Conservation (phyloP, 2,888 invertebrate genomes). For the Chrysopilus asiliformis region DNA sequence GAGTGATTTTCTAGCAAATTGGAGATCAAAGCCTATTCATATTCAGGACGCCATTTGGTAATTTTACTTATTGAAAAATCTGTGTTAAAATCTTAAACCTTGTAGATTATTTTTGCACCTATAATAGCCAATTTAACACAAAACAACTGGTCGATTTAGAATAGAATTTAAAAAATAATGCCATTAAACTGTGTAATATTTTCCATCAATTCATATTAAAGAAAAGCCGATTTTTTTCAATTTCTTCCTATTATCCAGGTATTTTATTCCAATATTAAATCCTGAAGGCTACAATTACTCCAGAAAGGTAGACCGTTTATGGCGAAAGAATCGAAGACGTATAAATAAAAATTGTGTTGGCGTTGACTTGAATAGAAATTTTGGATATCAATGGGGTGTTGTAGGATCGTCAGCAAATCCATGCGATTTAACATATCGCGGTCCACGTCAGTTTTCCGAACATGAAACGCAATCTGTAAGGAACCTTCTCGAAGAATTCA, state of each 20-base stretch:
- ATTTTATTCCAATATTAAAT: slow-evolving; percentile 60
- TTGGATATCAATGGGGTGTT: slow-evolving; percentile 74
- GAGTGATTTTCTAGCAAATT: slow-evolving; percentile 52
- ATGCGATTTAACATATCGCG: slow-evolving; percentile 69
- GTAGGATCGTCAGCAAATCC: slow-evolving; percentile 66
- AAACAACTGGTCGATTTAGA: too few relatives aligned
- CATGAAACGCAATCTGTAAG: slow-evolving; percentile 61
- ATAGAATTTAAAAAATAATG: too few relatives aligned
- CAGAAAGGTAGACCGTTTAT: slow-evolving; percentile 62
- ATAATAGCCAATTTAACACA: too few relatives aligned
- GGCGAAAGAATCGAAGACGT: slow-evolving; percentile 61
- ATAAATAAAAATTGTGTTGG: slow-evolving; percentile 47
- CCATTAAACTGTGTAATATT: too few relatives aligned
- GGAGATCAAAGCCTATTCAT: slow-evolving; percentile 44
- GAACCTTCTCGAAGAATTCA: slow-evolving; percentile 38
- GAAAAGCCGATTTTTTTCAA: too few relatives aligned
- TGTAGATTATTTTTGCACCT: too few relatives aligned
- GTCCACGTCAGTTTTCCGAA: slow-evolving; percentile 65
- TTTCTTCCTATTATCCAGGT: too few relatives aligned
- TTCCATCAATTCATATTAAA: too few relatives aligned
- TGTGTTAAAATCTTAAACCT: too few relatives aligned
- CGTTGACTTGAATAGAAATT: slow-evolving; percentile 76
- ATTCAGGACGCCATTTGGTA: slow-evolving; percentile 72
- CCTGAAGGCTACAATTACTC: slow-evolving; percentile 82
- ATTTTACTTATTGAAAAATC: too few relatives aligned